Percentiles rank a stretch among this genome's conserved stretches.
These are phyloP conservation scores for Vulpes lagopus DNA, from an alignment of 2,113 vertebrate genomes.

Conservation along the genomic window DNA sequence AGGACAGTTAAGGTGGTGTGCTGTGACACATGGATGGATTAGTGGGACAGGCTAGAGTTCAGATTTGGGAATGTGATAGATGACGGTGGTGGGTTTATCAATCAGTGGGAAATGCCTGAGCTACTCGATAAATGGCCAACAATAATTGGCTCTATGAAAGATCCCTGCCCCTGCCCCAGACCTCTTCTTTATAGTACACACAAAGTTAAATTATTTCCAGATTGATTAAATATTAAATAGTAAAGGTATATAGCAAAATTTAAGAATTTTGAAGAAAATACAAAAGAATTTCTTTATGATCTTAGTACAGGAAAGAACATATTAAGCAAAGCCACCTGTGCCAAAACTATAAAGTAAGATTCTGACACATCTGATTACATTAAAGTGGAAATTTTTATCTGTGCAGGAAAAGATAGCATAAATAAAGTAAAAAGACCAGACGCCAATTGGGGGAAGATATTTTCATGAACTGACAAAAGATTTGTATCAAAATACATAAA, in stretches of 20 bases:
- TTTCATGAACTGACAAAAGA: not conserved
- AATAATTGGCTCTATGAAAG: not conserved
- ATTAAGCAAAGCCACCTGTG: not conserved
- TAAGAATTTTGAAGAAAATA: conserved; percentile 15
- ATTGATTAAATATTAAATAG: not conserved
- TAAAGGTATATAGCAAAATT: not conserved
- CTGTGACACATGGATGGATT: too few species aligned
- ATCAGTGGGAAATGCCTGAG: not conserved
- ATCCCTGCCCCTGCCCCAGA: not conserved
- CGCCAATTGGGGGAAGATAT: not conserved
- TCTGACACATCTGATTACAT: not conserved
- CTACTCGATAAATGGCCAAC: not conserved
- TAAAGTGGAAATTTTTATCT: not conserved
- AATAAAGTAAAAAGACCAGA: not conserved
- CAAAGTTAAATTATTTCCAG: not conserved
- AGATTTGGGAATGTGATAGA: not conserved
- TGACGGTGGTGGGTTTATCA: not conserved
- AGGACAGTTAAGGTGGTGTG: not conserved
- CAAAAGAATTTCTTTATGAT: not conserved
- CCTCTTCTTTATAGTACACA: not conserved
- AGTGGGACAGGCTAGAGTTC: not conserved
- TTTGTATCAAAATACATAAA: not conserved
- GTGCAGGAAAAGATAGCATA: not conserved
- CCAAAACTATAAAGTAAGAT: not conserved
- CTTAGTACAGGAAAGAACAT: not conserved